phyloP scores from a whole-genome alignment of 2,888 invertebrate species.

The Scaptomyza tumidula region DNA sequence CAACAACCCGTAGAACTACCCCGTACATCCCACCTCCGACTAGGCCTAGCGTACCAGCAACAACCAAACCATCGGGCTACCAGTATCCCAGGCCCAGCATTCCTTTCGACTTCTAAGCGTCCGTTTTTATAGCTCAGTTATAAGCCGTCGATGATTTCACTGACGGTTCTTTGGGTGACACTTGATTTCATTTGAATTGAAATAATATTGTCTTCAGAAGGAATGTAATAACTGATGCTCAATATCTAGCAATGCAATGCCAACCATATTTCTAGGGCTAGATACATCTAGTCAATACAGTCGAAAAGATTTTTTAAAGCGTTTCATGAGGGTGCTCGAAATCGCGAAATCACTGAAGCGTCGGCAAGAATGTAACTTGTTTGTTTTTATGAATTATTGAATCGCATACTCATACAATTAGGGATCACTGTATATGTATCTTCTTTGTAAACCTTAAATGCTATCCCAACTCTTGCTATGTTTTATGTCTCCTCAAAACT shows the following conservation, averaged over 20 bases:
- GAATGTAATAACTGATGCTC: conserved; percentile 65
- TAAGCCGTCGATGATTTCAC: conserved; percentile 36
- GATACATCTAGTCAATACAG: conserved; percentile 84
- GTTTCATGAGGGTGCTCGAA: conserved; percentile 59
- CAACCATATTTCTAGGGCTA: conserved; percentile 83
- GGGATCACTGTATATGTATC: conserved; percentile 63
- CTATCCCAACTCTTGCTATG: conserved; percentile 48
- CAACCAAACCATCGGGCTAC: conserved; percentile 76
- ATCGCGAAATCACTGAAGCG: conserved; percentile 54
- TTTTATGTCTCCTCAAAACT: conserved; percentile 37
- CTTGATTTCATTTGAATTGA: conserved; percentile 61
- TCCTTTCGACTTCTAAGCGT: conserved; percentile 79
- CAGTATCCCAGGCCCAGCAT: conserved; percentile 78
- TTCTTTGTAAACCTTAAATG: conserved; percentile 59
- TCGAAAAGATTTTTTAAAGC: conserved; percentile 70
- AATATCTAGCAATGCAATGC: conserved; percentile 80
- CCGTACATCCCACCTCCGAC: conserved; percentile 65
- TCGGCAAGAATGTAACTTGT: conserved; percentile 67
- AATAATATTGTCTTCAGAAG: conserved; percentile 53
- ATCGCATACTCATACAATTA: conserved; percentile 73
- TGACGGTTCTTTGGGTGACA: conserved; percentile 51
- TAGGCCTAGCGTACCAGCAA: conserved; percentile 48
- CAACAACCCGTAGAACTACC: conserved; percentile 55
- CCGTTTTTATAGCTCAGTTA: conserved; percentile 42
- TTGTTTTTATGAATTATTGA: conserved; percentile 75